Percentiles rank a stretch among this genome's conserved stretches.
These are phyloP conservation scores for Oreochromis tanganicae DNA, from an alignment of 2,113 vertebrate species.

Conservation along the genomic window DNA sequence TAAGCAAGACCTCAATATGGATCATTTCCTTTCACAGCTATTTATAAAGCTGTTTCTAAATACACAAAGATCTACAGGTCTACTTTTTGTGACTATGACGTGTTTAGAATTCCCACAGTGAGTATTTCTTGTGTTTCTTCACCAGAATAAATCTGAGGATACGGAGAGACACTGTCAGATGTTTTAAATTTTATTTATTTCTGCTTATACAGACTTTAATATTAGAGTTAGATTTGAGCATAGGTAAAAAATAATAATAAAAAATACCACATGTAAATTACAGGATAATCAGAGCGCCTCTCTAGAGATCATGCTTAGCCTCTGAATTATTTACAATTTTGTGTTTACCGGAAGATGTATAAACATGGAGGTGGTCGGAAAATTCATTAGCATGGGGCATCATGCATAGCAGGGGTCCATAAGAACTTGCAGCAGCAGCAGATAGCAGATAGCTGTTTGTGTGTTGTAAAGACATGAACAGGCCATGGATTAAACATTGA, in stretches of 20 bases:
- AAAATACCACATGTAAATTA: neutral
- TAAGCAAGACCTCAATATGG: neutral
- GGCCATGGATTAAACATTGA: conserved; percentile 44
- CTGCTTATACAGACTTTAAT: neutral
- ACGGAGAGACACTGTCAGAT: neutral
- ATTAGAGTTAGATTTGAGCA: neutral
- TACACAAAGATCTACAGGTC: neutral
- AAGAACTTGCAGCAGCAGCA: neutral
- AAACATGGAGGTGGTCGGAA: neutral
- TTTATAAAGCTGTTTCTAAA: conserved; percentile 16
- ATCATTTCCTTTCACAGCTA: conserved; percentile 5
- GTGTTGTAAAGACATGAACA: neutral
- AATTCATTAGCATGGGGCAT: neutral
- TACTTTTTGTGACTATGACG: neutral
- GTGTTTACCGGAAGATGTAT: neutral
- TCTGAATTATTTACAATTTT: neutral
- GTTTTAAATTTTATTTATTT: neutral
- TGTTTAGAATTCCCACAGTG: neutral
- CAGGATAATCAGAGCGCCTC: neutral
- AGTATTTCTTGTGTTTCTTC: neutral
- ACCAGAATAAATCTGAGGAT: neutral
- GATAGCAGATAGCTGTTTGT: neutral
- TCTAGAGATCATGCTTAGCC: neutral
- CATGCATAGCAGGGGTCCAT: neutral
- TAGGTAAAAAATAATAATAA: neutral